Evolutionary conservation across 2,113 vertebrate genomes (phyloP).

Genomic region (Lethenteron camtschaticum): DNA sequence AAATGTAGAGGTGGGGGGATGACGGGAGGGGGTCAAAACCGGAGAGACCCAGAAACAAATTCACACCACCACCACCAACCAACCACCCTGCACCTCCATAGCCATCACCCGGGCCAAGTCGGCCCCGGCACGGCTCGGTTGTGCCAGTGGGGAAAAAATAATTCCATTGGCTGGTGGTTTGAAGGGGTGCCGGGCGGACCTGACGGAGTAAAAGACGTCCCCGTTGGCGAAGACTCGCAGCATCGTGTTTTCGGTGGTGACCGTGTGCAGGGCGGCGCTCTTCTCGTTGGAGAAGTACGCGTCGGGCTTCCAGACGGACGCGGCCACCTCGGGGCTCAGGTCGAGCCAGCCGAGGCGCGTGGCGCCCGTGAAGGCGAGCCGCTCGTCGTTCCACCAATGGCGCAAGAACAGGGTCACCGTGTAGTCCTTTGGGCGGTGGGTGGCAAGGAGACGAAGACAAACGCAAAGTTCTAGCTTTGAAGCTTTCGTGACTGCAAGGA

Average conservation of each 20-base stretch:
- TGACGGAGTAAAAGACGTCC: slow-evolving; percentile 74
- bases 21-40: too few relatives aligned
- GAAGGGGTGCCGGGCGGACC: slow-evolving; percentile 19
- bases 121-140: too few relatives aligned
- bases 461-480: too few relatives aligned
- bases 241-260: slow-evolving; percentile 76
- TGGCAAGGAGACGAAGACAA: too few relatives aligned
- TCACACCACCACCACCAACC: too few relatives aligned
- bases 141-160: too few relatives aligned
- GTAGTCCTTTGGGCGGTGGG: slow-evolving; percentile 36
- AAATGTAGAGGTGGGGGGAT: too few relatives aligned
- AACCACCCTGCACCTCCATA: too few relatives aligned
- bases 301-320: slow-evolving; percentile 86
- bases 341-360: slow-evolving; percentile 65
- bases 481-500: too few relatives aligned
- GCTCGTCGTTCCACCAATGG: slow-evolving; percentile 75
- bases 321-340: slow-evolving; percentile 67
- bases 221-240: slow-evolving; percentile 74
- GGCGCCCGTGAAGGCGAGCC: slow-evolving; percentile 44
- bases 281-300: slow-evolving; percentile 81
- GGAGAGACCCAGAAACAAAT: too few relatives aligned
- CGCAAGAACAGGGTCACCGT: slow-evolving; percentile 64
- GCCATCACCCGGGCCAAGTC: too few relatives aligned
- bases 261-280: slow-evolving; percentile 66
- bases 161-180: too few relatives aligned